Evolutionary conservation across 2,113 vertebrate species (phyloP), one percentile per base, ranked within the genome.

Genomic region (Heliornis fulica): DNA sequence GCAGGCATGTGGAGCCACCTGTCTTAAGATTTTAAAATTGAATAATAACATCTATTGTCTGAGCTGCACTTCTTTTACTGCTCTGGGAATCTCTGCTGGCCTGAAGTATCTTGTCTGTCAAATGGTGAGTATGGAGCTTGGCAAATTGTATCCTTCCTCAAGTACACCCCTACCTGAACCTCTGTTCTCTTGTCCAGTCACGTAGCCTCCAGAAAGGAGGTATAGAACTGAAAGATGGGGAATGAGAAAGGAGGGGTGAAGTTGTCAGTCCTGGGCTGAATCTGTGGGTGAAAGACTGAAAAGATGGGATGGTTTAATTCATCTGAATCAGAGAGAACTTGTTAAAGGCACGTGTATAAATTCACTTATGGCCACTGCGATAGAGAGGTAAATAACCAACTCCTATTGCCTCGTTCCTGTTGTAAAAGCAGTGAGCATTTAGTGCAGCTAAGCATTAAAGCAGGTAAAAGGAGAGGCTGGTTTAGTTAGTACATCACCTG

Each of bases 31-130:
- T 92, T 92, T 92, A 68, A 91, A 87, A 90, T 51, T 51, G 80
- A 96, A 84, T 82, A 89, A 92, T 86, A 76, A 41, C 31, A n/a
- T n/a, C 57, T 75, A 15, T 87, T 68, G 48, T 90, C 88, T 75
- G 83, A 78, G 63, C 51, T 88, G 76, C 21, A 66, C 65, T 93
- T 77, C 56, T 75, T 79, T 76, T 81, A 74, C 85, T 66, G 72
- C 64, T 93, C 86, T 92, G 88, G 83, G 78, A 89, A 90, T 40
- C 38, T 80, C 75, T 70, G 32, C 64, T 93, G 54, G 63, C 71
- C 79, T 77, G 54, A 93, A 63, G 45, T 77, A 72, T 28, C 53
- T 64, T 46, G 51, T 71, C 79, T 92, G 53, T 60, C 64, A 78
- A 60, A 78, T 15, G 43, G 32, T 26, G 75, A 92, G 56, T 31